Base-by-base conservation (phyloP, 2,797 vertebrate species). In the Lutjanus campechanus region DNA sequence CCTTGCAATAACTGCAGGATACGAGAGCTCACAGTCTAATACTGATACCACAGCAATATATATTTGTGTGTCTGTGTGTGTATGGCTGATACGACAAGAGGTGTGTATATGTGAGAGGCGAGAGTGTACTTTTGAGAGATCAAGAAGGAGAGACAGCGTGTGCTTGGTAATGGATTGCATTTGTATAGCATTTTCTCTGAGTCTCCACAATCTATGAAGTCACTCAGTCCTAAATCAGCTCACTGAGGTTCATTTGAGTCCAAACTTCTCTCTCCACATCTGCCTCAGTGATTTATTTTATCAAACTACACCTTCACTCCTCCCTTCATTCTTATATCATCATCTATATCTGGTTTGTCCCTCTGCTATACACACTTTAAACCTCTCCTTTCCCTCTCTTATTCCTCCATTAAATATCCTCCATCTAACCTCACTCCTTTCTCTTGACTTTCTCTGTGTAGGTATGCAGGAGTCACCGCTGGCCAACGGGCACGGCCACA, bases 381-480 rank as follows among this genome's bases (percentile, higher is more conserved):
- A 53, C 40, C 54, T 55, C 43, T 40, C 20, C 54, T 73, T 44
- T 74, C 22, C 61, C n/a, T 50, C 11, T 63, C 9, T 36, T 19
- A 46, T 64, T 65, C 41, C 41, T 60, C 12, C n/a, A 2, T 44
- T 41, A 36, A 60, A 74, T 36, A 41, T 72, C 69, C 44, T 69
- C 16, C 12, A 5, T 73, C 60, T 83, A 54, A 90, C 40, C 36
- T 25, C 40, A 36, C 61, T 40, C 41, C 7, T 65, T 51, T 46
- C 62, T 76, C 49, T 43, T 55, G 55, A 80, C 55, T 40, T 62
- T 51, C 22, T 85, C 69, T 36, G 8, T 87, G 79, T 92, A 99
- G 98, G 96, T 89, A 94, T 98, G 91, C 98, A 97, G 93, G 98
- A 99, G 76, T 97, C 98, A 83, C 97, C 98, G 0, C 96, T 99